Evolutionary conservation across 1,140 invertebrate genomes (phyloP), one percentile per base, ranked within the genome.

Genomic region (Neodiprion virginianus): DNA sequence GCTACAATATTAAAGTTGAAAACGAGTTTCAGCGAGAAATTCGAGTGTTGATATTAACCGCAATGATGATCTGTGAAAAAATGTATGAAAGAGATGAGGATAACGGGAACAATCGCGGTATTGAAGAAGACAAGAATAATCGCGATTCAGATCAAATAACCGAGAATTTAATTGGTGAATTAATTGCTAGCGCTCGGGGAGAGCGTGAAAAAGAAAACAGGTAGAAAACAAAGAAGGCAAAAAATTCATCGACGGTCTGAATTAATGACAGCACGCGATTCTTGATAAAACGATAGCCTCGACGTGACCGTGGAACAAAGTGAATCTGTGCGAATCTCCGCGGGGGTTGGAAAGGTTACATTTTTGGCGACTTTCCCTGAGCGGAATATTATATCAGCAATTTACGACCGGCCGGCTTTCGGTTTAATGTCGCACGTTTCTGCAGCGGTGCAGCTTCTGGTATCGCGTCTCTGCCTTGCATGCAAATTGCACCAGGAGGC

Each of bases 301-400:
- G 8, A 61, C 53, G 53, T 61, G 53, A 61, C 53, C 53, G 53
- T 17, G n/a, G n/a, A 61, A 8, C 53, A 61, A 61, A 61, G 53
- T 40, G 28, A 40, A 40, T 40, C 53, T 61, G 53, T 61, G n/a
- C 28, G n/a, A 61, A 61, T 17, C 53, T 61, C 53, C 11, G 11
- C 53, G 53, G 11, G n/a, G 11, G 53, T 40, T 40, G 8, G 53
- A 61, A 61, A 61, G 53, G 11, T 61, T 61, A 17, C 53, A 17
- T 61, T 61, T 61, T 61, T 61, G 53, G 53, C 11, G 53, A 61
- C 53, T 61, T 61, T 61, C 53, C 53, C 53, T 61, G 53, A 61
- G 11, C 53, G 53, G 53, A 61, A 61, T 61, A 61, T 61, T 61
- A 8, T 61, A 61, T 61, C n/a, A 61, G 53, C 53, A 61, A 61